Percentiles rank a stretch among this genome's conserved stretches.
Evolutionary conservation across 2,113 vertebrate species (phyloP).

Genomic region (Podarcis cretensis): DNA sequence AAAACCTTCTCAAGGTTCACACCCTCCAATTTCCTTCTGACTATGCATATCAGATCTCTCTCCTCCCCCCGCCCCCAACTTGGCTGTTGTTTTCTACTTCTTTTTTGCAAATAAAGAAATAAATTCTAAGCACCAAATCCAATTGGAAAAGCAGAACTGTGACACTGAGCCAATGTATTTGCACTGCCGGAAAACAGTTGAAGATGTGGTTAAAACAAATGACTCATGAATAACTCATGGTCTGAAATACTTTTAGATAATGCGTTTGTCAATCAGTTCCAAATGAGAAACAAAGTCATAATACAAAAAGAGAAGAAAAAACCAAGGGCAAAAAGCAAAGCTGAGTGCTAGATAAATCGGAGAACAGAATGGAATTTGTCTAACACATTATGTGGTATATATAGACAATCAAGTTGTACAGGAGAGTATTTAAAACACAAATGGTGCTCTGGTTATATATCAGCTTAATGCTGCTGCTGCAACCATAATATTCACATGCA

Average conservation of each 20-base stretch:
- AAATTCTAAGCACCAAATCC: background rate
- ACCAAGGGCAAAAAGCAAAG: background rate
- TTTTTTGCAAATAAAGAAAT: background rate
- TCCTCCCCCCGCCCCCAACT: too few relatives aligned
- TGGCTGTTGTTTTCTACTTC: background rate
- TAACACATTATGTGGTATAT: background rate
- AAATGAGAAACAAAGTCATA: conserved; percentile 13
- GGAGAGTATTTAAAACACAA: background rate
- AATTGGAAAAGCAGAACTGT: background rate
- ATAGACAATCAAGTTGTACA: background rate
- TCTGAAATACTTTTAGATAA: background rate
- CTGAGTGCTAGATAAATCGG: background rate
- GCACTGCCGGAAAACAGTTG: background rate
- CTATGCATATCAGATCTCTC: background rate
- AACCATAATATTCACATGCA: background rate
- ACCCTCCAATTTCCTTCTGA: background rate
- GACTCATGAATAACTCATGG: background rate
- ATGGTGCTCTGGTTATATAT: background rate
- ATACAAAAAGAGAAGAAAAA: too few relatives aligned
- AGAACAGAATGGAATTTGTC: background rate
- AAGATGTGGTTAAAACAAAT: conserved; percentile 21
- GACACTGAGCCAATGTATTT: background rate
- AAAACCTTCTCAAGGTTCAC: background rate
- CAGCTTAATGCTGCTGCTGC: background rate
- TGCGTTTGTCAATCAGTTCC: background rate